phyloP scores from a whole-genome alignment of 2,888 invertebrate genomes.

The Conops quadrifasciatus region DNA sequence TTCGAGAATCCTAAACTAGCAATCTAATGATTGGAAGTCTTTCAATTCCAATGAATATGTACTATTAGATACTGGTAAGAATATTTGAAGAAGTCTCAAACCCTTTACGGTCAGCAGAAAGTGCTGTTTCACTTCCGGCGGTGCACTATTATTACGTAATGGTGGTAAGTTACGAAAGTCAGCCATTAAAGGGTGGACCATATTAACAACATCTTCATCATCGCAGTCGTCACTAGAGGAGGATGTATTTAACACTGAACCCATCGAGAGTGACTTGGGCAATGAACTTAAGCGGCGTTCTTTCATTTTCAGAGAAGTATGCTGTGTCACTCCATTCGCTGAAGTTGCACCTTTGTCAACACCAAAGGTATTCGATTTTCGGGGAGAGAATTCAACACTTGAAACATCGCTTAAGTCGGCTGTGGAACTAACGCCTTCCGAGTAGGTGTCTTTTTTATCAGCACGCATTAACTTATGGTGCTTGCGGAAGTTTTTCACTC shows the following conservation, averaged over 20 bases:
- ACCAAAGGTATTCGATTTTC: slow-evolving; percentile 13
- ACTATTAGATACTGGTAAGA: not conserved
- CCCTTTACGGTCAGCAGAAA: slow-evolving; percentile 55
- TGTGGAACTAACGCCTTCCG: slow-evolving; percentile 39
- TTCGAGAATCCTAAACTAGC: slow-evolving; percentile 6
- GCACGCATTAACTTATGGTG: slow-evolving; percentile 42
- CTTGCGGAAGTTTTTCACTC: slow-evolving; percentile 49
- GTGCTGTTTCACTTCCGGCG: slow-evolving; percentile 48
- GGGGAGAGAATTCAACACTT: slow-evolving; percentile 48
- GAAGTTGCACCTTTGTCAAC: not conserved
- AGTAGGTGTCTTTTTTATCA: slow-evolving; percentile 15
- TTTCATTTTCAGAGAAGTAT: slow-evolving; percentile 43
- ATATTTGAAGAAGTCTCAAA: slow-evolving; percentile 44
- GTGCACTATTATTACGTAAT: slow-evolving; percentile 53
- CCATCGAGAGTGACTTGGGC: slow-evolving; percentile 53
- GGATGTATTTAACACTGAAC: slow-evolving; percentile 39
- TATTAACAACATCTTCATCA: slow-evolving; percentile 39
- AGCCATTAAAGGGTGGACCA: not conserved
- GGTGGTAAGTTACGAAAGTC: slow-evolving; percentile 11
- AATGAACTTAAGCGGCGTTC: slow-evolving; percentile 47
- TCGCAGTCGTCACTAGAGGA: slow-evolving; percentile 51
- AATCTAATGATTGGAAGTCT: not conserved
- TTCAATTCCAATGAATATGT: not conserved
- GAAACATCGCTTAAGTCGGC: slow-evolving; percentile 48
- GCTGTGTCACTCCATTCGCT: slow-evolving; percentile 6